phyloP scores from a whole-genome alignment of 2,797 vertebrate genomes.

The Tauraco hartlaubi region DNA sequence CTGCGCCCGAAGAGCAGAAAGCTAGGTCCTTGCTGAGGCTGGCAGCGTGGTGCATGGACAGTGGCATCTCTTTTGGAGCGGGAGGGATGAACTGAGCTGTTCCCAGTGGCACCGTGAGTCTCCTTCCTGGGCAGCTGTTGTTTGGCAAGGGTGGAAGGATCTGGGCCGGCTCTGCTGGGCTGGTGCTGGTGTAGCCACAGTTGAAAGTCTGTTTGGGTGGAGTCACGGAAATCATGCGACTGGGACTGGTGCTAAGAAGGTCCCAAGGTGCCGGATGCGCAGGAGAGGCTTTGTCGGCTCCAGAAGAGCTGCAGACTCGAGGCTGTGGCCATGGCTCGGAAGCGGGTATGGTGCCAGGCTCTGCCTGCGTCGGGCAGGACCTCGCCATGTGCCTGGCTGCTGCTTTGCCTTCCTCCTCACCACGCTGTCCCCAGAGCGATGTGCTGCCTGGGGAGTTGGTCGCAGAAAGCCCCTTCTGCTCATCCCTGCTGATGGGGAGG shows the following conservation, averaged over 20 bases:
- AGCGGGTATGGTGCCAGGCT: constrained; percentile 24
- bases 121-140: background rate
- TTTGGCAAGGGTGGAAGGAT: background rate
- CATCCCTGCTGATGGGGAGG: fast-evolving
- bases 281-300: background rate
- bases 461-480: background rate
- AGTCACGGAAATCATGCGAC: background rate
- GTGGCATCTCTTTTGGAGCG: fast-evolving
- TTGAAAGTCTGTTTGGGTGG: constrained; percentile 45
- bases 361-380: background rate
- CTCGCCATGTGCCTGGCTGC: fast-evolving
- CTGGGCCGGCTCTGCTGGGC: fast-evolving
- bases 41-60: background rate
- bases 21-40: background rate
- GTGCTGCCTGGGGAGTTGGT: background rate
- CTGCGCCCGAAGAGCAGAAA: fast-evolving
- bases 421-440: background rate
- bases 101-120: background rate
- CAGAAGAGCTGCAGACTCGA: background rate
- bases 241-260: background rate
- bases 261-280: background rate
- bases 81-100: background rate
- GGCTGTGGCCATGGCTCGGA: constrained; percentile 50
- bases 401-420: background rate
- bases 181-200: background rate